Evolutionary conservation across 2,797 vertebrate genomes (phyloP).

Genomic region (Poecilia wingei): DNA sequence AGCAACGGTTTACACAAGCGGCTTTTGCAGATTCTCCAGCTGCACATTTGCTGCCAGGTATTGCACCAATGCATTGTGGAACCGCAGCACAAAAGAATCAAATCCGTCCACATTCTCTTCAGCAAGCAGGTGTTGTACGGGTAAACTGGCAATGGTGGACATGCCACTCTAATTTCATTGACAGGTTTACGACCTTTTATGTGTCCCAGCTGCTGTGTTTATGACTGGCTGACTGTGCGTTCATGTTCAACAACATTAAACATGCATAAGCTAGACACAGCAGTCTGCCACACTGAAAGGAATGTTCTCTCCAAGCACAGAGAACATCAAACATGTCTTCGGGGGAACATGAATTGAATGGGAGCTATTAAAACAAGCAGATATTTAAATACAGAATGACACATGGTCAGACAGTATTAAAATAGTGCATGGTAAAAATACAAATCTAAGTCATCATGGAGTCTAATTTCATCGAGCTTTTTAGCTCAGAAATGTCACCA

Average conservation of each 20-base stretch:
- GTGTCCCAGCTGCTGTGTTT: conserved; percentile 80
- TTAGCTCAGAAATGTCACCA: conserved; percentile 26
- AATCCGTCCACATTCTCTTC: conserved; percentile 51
- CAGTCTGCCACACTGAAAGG: conserved; percentile 58
- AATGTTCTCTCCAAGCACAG: conserved; percentile 50
- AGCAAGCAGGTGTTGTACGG: conserved; percentile 77
- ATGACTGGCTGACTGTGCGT: conserved; percentile 79
- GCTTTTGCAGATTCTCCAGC: conserved; percentile 19
- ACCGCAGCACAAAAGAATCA: conserved; percentile 35
- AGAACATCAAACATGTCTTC: conserved; percentile 49
- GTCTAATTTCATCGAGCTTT: conserved; percentile 56
- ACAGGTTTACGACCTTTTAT: conserved; percentile 82
- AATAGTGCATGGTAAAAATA: conserved; percentile 52
- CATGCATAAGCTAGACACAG: conserved; percentile 76
- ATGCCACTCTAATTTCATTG: conserved; percentile 80
- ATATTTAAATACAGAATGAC: conserved; percentile 50
- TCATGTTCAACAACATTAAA: conserved; percentile 84
- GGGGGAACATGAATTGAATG: conserved; percentile 37
- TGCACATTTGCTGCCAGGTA: conserved; percentile 40
- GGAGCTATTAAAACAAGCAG: conserved; percentile 56
- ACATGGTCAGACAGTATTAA: conserved; percentile 48
- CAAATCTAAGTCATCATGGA: conserved; percentile 53
- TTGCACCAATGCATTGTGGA: conserved; percentile 48
- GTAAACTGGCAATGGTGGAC: conserved; percentile 78
- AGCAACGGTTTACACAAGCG: conserved; percentile 6